Evolutionary conservation across 1,140 invertebrate species (phyloP), one percentile per base, ranked within the genome.

Genomic region (Danaus melanippus): DNA sequence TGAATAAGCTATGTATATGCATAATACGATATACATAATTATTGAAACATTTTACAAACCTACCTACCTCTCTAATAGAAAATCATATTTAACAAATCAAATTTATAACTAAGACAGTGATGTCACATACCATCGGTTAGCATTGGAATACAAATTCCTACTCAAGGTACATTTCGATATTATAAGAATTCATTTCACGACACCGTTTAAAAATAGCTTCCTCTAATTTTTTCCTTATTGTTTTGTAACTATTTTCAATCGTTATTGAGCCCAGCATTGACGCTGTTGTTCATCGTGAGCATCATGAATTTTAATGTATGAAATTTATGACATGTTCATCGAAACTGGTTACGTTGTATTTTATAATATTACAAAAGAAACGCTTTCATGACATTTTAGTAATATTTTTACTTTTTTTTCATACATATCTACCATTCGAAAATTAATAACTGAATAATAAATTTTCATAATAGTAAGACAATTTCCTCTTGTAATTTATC

Each of bases 191-290:
- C 64, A 56, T 47, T 42, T 15, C 61, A 60, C 52, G 58, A 43
- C 40, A 12, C 43, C 52, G 61, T 62, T 65, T 62, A 68, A 58
- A 57, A 58, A 64, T 61, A 62, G 50, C 53, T 63, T 66, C 58
- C 58, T 69, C 53, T 55, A 55, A 58, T 50, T 48, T 66, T 63
- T 66, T 61, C 64, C 60, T 66, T 61, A 40, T 46, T 10, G 53
- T 65, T 63, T 60, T 64, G 55, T 42, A 69, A 69, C 50, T 56
- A 49, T 50, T 56, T 56, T 17, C 54, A 51, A 65, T 63, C 66
- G 66, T 66, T 62, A 64, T 61, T 52, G 58, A 64, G 55, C 49
- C 51, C 54, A 44, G 60, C 41, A 50, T 41, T 46, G 43, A 42
- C 11, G 49, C 39, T 10, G 9, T 11, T 42, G 1, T 15, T 15